These are phyloP conservation scores for Pagetopsis macropterus DNA, from an alignment of 2,797 vertebrate species.

Conservation along the genomic window DNA sequence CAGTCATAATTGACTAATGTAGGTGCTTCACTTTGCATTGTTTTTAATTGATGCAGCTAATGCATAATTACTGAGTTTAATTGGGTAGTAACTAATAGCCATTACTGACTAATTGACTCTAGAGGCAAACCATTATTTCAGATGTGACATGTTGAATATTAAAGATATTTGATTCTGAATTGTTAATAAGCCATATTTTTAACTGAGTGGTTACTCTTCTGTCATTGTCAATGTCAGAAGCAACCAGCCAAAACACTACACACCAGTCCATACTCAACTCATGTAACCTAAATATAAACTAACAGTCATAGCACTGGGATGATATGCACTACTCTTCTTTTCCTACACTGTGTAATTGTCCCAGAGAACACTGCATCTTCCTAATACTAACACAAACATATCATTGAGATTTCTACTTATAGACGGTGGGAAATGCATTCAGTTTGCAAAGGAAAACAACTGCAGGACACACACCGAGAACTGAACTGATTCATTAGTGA, in stretches of 20 bases:
- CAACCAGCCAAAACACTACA: neutral
- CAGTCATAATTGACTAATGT: constrained; percentile 19
- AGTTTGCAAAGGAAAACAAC: neutral
- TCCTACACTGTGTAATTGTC: neutral
- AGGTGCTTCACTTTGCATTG: constrained; percentile 8
- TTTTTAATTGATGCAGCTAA: constrained; percentile 29
- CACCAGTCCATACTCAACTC: neutral
- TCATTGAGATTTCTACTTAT: neutral
- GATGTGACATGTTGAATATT: neutral
- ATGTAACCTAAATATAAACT: neutral
- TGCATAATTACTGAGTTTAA: constrained; percentile 30
- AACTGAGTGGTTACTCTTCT: neutral
- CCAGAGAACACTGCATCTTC: neutral
- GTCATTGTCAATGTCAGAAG: neutral
- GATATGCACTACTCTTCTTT: neutral
- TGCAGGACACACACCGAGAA: neutral
- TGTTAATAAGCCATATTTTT: neutral
- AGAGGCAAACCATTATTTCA: constrained; percentile 10
- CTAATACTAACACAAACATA: neutral
- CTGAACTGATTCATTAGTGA: neutral
- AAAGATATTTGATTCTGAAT: neutral
- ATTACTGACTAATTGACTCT: constrained; percentile 20
- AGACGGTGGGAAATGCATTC: neutral
- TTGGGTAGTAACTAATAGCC: constrained; percentile 15
- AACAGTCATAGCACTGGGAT: neutral